Evolutionary conservation across 1,140 invertebrate genomes (phyloP).

Genomic region (Trichonephila clavata): DNA sequence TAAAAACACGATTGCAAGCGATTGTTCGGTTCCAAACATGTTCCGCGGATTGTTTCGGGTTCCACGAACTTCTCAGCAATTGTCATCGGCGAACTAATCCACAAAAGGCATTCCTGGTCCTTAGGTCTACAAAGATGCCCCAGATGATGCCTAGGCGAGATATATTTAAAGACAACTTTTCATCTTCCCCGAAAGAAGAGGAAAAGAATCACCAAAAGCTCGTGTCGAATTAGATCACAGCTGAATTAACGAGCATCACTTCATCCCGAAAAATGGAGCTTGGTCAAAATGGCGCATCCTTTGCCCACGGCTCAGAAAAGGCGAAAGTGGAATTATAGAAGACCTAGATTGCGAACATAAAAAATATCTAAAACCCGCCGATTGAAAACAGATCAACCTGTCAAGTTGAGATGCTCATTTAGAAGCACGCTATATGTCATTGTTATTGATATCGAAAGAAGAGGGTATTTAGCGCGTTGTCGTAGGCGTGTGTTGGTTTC

Average conservation of each 20-base stretch:
- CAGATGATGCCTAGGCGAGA: not conserved
- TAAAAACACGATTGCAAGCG: no score
- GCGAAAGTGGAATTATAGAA: not conserved
- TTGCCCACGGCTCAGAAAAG: not conserved
- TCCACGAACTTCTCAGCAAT: no score
- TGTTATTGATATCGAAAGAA: not conserved
- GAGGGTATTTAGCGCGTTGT: not conserved
- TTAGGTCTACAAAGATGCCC: no score
- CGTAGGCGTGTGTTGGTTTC: not conserved
- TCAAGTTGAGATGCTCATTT: not conserved
- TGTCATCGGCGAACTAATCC: no score
- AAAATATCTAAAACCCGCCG: not conserved
- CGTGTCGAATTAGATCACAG: conserved; percentile 33
- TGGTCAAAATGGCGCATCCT: conserved; percentile 27
- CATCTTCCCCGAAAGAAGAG: not conserved
- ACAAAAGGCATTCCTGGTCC: no score
- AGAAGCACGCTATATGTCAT: not conserved
- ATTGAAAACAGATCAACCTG: not conserved
- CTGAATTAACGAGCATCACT: not conserved
- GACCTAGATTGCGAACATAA: not conserved
- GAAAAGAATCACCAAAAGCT: not conserved
- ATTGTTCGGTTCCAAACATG: no score
- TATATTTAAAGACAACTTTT: not conserved
- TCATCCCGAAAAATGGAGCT: not conserved
- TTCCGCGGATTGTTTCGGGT: no score